phyloP scores from a whole-genome alignment of 2,797 vertebrate genomes.

The Hybognathus amarus region DNA sequence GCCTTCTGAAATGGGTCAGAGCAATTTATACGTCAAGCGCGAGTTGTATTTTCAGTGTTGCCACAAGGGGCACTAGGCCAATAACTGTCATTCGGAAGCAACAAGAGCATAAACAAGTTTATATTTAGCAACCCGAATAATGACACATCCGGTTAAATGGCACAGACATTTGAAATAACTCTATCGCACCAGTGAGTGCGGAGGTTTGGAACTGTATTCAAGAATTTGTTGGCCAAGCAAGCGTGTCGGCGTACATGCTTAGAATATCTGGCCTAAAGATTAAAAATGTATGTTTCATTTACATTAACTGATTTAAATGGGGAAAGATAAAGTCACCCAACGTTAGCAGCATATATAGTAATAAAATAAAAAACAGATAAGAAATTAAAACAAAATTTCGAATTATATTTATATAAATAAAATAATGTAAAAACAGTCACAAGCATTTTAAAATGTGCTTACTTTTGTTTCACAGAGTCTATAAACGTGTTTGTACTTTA shows the following conservation, averaged over 20 bases:
- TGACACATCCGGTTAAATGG: constrained; percentile 20
- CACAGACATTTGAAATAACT: constrained; percentile 5
- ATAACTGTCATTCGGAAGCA: background rate
- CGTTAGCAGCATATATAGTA: too few relatives aligned
- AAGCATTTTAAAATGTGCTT: background rate
- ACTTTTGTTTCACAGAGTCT: constrained; percentile 6
- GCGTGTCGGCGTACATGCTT: background rate
- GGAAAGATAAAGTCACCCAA: background rate
- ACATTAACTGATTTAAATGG: background rate
- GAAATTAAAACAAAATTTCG: too few relatives aligned
- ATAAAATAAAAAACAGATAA: too few relatives aligned
- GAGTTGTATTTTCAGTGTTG: background rate
- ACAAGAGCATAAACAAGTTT: constrained; percentile 7
- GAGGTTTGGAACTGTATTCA: background rate
- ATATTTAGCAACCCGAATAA: constrained; percentile 13
- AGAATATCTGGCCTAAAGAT: constrained; percentile 2
- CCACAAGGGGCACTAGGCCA: background rate
- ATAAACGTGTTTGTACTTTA: constrained; percentile 29
- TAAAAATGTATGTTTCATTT: background rate
- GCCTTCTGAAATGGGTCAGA: constrained; percentile 1
- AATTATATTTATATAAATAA: background rate
- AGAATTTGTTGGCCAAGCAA: constrained; percentile 15
- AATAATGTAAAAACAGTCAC: background rate
- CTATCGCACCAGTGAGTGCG: background rate
- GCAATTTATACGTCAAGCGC: background rate